phyloP scores from a whole-genome alignment of 2,888 invertebrate species.

The Aporophyla nigra region DNA sequence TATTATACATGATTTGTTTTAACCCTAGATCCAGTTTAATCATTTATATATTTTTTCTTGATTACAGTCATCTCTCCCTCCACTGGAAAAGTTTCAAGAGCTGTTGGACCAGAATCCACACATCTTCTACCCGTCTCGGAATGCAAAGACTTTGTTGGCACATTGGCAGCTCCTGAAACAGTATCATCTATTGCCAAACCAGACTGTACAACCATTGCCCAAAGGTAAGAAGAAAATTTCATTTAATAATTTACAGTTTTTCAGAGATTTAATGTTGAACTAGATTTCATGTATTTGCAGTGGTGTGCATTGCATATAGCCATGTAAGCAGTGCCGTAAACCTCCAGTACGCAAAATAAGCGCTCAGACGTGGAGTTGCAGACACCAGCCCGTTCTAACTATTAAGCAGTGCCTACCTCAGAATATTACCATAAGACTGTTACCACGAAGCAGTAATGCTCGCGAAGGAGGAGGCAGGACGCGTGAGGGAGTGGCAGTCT shows the following conservation, averaged over 20 bases:
- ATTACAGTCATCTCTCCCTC: constrained; percentile 93
- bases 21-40: not conserved
- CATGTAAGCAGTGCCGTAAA: too few species aligned
- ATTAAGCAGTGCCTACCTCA: too few species aligned
- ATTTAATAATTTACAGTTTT: not conserved
- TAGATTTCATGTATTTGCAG: not conserved
- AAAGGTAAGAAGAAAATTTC: constrained; percentile 78
- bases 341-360: too few species aligned
- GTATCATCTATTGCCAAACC: constrained; percentile 97
- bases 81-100: constrained; percentile 95
- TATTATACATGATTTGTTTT: not conserved
- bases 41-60: not conserved
- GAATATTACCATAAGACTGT: too few species aligned
- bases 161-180: constrained; percentile 98
- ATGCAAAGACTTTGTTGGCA: constrained; percentile 95
- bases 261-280: not conserved
- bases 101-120: constrained; percentile 95
- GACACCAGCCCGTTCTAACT: too few species aligned
- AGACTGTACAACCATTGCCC: constrained; percentile 93
- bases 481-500: too few species aligned
- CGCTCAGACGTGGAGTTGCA: too few species aligned
- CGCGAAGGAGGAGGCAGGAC: too few species aligned
- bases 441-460: too few species aligned
- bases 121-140: constrained; percentile 96
- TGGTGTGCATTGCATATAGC: too few species aligned